Conservation (phyloP, 2,888 invertebrate species). For the Sinodicranocentrus sp. region DNA sequence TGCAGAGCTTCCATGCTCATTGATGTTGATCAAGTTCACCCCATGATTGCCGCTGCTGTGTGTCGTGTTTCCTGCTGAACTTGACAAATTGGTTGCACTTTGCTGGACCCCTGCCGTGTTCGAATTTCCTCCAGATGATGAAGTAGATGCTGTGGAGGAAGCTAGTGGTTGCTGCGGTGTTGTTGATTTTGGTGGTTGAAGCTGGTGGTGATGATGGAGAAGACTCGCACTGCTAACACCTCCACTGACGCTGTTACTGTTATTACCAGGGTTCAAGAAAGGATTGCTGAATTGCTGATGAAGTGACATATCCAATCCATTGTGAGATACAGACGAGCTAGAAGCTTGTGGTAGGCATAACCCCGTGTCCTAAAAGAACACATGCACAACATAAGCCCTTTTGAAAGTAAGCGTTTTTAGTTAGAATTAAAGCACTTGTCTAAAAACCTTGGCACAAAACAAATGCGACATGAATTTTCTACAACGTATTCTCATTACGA, state of each 20-base stretch:
- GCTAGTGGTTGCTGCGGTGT: constrained; percentile 44
- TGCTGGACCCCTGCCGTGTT: constrained; percentile 46
- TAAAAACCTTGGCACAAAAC: too few relatives aligned
- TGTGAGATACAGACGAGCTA: constrained; percentile 65
- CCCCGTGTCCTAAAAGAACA: constrained; percentile 62
- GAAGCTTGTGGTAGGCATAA: constrained; percentile 70
- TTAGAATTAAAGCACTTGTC: too few relatives aligned
- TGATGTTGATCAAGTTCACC: constrained; percentile 61
- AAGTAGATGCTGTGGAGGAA: constrained; percentile 44
- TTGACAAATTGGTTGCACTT: constrained; percentile 62
- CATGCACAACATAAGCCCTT: too few relatives aligned
- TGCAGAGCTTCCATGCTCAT: constrained; percentile 43
- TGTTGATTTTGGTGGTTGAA: constrained; percentile 51
- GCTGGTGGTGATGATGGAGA: constrained; percentile 42
- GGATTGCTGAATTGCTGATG: constrained; percentile 60
- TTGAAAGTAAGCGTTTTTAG: too few relatives aligned
- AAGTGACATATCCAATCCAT: constrained; percentile 75
- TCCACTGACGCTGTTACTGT: constrained; percentile 40
- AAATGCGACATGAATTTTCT: too few relatives aligned
- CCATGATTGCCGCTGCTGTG: constrained; percentile 49
- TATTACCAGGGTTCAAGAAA: constrained; percentile 41
- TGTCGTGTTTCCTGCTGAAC: constrained; percentile 38
- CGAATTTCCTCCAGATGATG: constrained; percentile 57
- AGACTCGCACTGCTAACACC: constrained; percentile 14
- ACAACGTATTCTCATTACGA: too few relatives aligned